A percentile compares a stretch with the other conserved stretches of the same genome.
phyloP scores from a whole-genome alignment of 2,113 vertebrate species.

The Neodon shergylaensis region DNA sequence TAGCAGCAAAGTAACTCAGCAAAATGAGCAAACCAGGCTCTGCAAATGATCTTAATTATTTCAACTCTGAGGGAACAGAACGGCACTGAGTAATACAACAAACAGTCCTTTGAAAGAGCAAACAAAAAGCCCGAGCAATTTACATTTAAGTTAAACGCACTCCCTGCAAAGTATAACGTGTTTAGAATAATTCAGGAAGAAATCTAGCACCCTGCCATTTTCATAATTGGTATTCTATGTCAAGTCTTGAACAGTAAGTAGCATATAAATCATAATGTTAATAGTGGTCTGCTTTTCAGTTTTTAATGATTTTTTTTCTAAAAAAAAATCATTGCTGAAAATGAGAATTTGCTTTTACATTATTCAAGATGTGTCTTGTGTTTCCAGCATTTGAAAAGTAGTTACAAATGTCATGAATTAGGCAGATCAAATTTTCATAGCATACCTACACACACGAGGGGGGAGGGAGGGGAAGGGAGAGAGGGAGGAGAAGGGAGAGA shows the following conservation, averaged over 20 bases:
- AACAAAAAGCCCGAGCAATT: conserved; percentile 71
- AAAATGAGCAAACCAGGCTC: conserved; percentile 81
- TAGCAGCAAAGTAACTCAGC: conserved; percentile 78
- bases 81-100: conserved; percentile 69
- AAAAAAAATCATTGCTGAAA: conserved; percentile 37
- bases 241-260: conserved; percentile 25
- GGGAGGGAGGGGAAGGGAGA: accelerated
- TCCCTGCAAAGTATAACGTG: conserved; percentile 48
- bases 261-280: conserved; percentile 61
- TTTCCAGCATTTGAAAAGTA: conserved; percentile 57
- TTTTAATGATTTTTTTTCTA: conserved; percentile 31
- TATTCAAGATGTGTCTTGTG: conserved; percentile 9
- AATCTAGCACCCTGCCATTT: conserved; percentile 69
- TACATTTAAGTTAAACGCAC: conserved; percentile 62
- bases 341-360: conserved; percentile 51
- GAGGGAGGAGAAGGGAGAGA: accelerated
- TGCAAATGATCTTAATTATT: conserved; percentile 83
- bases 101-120: conserved; percentile 75
- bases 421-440: conserved; percentile 6
- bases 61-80: conserved; percentile 68
- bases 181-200: conserved; percentile 65
- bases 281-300: conserved; percentile 52
- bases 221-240: conserved; percentile 55
- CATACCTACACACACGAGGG: neutral
- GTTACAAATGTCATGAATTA: conserved; percentile 21